Evolutionary conservation across 2,797 vertebrate species (phyloP), one percentile per base, ranked within the genome.

Genomic region (Brachyalestes nurse): DNA sequence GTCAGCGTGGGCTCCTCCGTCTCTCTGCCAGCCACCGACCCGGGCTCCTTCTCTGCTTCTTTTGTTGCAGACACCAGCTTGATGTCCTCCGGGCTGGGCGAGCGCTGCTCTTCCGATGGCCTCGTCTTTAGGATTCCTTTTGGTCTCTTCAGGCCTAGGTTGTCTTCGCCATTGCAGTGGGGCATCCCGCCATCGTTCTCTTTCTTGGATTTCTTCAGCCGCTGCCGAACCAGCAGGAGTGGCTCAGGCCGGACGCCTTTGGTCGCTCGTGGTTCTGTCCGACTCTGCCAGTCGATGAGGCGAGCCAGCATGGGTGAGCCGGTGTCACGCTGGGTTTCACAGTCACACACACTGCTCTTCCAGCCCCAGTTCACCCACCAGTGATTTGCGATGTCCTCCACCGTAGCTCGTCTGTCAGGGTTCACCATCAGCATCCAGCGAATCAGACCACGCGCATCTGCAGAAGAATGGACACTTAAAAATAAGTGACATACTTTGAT

Each of bases 301-400:
- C 96, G 96, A 72, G 97, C 97, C 89, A 99, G 90, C 92, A 99
- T 93, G 0, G 98, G 97, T 17, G 97, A 98, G 89, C 97, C 96
- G 0, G 95, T 95, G 75, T 96, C 96, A 0, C 86, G 95, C 82
- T 96, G 95, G 84, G 94, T 90, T 76, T 99, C 96, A 17, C 98
- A 99, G 95, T 99, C 97, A 64, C 98, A 99, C 84, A 98, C 97
- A 12, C 97, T 98, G 91, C 93, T 97, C 89, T 97, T 98, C 91
- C 97, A 99, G 88, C 98, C 97, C 98, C 98, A 99, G 92, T 99
- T 99, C 58, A 99, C 98, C 98, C 98, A 99, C 97, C 98, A 99
- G 90, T 99, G 98, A 87, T 98, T 98, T 90, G 98, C 97, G 34
- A 99, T 98, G 91, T 99, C 97, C 90, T 99, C 97, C 23, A 99